Evolutionary conservation across 2,888 invertebrate species (phyloP), one percentile per base, ranked within the genome.

Genomic region (Microplitis deprimator): DNA sequence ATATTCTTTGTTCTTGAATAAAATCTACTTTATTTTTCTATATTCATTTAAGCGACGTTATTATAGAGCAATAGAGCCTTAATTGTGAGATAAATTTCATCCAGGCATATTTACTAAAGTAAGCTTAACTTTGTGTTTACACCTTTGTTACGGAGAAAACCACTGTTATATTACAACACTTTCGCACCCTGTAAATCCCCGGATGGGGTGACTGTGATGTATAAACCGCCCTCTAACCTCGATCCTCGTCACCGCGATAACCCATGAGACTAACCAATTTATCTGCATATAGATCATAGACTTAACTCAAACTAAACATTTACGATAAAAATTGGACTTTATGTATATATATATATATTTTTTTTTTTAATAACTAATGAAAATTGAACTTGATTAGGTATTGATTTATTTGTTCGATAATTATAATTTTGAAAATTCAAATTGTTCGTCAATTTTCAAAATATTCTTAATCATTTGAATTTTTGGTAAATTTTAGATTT

Each of bases 211-310:
- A 50, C 50, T 50, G 4, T 50, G 50, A 50, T 50, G 50, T 50
- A 50, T 50, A 50, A 50, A 50, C 50, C 50, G 50, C 10, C 50
- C 50, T 50, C 50, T 50, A 50, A 50, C 50, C 50, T 50, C 50
- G 50, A 50, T 50, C 50, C 50, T 50, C 50, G 50, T 50, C 50
- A 50, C 50, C 50, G 50, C 50, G 50, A 50, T 50, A 50, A 50
- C 50, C 50, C 50, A 8, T 50, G 10, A 50, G 50, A 13, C 10
- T 50, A 50, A 50, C 50, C 50, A 50, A 50, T 50, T 50, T 50
- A 50, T 50, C 50, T 50, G 50, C 50, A 50, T 50, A 50, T 50
- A 50, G 50, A 50, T 50, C 50, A 50, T 50, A 50, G 50, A 50
- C 50, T 50, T 50, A 50, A 50, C 50, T 50, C 8, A 50, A 50